phyloP scores from a whole-genome alignment of 1,140 invertebrate species.

The Asbolus verrucosus region DNA sequence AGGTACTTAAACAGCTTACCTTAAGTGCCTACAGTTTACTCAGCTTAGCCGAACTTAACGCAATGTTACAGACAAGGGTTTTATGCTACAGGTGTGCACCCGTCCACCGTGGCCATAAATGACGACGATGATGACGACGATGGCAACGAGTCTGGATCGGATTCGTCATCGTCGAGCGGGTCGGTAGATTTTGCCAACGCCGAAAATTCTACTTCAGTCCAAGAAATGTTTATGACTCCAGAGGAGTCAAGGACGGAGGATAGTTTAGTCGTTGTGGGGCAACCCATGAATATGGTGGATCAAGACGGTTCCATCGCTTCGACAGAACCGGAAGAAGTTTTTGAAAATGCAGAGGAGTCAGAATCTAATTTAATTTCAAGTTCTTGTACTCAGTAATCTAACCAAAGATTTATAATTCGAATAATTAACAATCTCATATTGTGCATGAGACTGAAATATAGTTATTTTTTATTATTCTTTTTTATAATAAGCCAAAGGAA shows the following conservation, averaged over 20 bases:
- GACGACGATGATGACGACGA: conserved; percentile 54
- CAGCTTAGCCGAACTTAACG: no score
- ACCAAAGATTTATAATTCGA: conserved; percentile 5
- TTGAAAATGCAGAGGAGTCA: conserved; percentile 10
- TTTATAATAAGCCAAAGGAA: neutral
- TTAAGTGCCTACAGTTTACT: neutral
- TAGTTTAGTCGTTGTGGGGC: conserved; percentile 11
- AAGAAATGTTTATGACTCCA: neutral
- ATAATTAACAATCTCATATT: conserved; percentile 1
- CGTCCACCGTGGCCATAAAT: conserved; percentile 60
- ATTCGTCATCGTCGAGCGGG: conserved; percentile 48
- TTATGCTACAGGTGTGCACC: conserved; percentile 63
- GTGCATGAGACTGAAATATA: conserved; percentile 20
- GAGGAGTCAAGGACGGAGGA: neutral
- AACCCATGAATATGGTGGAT: neutral
- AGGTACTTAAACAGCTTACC: neutral
- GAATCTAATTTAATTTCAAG: conserved; percentile 29
- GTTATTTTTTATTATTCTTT: conserved; percentile 13
- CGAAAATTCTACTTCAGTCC: neutral
- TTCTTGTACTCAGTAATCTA: conserved; percentile 25
- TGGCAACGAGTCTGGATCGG: conserved; percentile 51
- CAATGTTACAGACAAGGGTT: no score
- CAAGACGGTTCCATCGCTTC: neutral
- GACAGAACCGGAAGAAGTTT: neutral
- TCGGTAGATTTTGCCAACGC: conserved; percentile 23